Evolutionary conservation across 2,888 invertebrate genomes (phyloP).

Genomic region (Notodonta ziczac): DNA sequence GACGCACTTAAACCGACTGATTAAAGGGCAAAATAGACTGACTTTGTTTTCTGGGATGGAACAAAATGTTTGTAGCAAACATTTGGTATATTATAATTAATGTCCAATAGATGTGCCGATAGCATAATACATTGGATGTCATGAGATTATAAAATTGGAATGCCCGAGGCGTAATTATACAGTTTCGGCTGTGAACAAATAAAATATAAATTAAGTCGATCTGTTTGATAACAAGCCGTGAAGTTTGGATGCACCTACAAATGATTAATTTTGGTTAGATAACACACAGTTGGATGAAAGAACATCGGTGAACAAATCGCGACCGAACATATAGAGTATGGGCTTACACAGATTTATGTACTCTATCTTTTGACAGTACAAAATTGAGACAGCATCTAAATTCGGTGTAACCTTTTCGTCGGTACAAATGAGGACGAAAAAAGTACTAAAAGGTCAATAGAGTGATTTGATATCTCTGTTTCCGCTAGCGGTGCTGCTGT

Average conservation of each 20-base stretch:
- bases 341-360: too few relatives aligned
- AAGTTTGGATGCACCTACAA: constrained; percentile 8
- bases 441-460: too few relatives aligned
- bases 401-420: too few relatives aligned
- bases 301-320: too few relatives aligned
- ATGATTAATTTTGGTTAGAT: too few relatives aligned
- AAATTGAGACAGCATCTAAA: too few relatives aligned
- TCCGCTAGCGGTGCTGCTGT: too few relatives aligned
- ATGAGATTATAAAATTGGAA: constrained; percentile 42
- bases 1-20: background rate
- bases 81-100: constrained; percentile 38
- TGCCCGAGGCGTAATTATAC: constrained; percentile 44
- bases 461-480: too few relatives aligned
- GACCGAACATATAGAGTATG: too few relatives aligned
- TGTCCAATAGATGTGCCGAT: constrained; percentile 47
- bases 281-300: too few relatives aligned
- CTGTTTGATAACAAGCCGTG: constrained; percentile 39
- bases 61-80: constrained; percentile 13
- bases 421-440: too few relatives aligned
- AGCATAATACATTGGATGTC: constrained; percentile 41
- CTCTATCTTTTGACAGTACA: too few relatives aligned
- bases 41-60: background rate
- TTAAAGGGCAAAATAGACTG: constrained; percentile 15
- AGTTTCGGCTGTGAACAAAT: constrained; percentile 44
- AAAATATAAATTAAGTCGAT: constrained; percentile 42